Base-by-base conservation (phyloP, 2,113 vertebrate species). In the Patagioenas fasciata region DNA sequence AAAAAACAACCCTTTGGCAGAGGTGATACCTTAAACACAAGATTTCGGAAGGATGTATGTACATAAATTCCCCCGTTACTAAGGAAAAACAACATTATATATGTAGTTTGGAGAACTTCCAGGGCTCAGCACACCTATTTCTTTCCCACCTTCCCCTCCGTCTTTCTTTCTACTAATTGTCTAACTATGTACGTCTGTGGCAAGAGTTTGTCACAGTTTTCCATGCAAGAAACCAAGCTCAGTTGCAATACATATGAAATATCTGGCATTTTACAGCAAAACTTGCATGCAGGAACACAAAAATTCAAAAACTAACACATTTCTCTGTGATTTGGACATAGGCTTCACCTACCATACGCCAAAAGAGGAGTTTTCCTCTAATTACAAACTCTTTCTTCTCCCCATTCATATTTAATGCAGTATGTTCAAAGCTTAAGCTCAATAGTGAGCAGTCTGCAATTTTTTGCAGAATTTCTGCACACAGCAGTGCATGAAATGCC, bases 91-190 rank as follows among this genome's bases (percentile, higher is more conserved):
- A 65, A 67, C 29, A 32, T 60, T 32, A 7, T 6, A 32, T 14
- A 26, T 0, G 4, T 53, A 32, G 73, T 15, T 73, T 0, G 1
- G 18, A 62, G 96, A 71, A 94, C 79, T 94, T 83, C n/a, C 48
- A 38, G 71, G 78, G 80, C 88, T 92, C 65, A 61, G 72, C 91
- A 92, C 88, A 95, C 95, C 95, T 96, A 86, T 95, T 93, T 50
- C 85, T 91, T 72, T 65, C 60, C 64, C 34, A 29, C 82, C 78
- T 74, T 70, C 51, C 85, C 73, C 73, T 92, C 83, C 74, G 53
- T 95, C 85, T 66, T 91, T 64, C 74, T 91, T 75, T 85, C 92
- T 88, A 56, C 34, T 91, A 81, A 95, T 93, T 97, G 89, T 91
- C 88, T 93, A 70, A 40, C 70, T 94, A 88, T 64, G 72, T 36